Evolutionary conservation across 2,888 invertebrate species (phyloP), one percentile per base, ranked within the genome.

Genomic region (Pristionchus japonicus): DNA sequence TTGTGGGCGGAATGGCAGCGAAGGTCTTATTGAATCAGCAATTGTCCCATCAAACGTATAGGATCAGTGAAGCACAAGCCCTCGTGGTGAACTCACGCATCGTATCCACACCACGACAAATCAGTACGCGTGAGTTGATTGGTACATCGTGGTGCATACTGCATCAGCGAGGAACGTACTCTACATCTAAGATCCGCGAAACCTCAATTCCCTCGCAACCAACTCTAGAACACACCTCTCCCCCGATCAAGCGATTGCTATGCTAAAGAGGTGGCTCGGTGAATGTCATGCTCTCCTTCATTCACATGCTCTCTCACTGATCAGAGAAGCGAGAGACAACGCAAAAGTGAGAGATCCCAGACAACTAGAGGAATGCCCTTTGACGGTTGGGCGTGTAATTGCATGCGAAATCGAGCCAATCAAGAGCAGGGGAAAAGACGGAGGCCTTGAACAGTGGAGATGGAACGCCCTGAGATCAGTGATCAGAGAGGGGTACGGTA

Each of bases 341-440:
- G 34, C 15, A 7, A 67, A 9, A 31, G 34, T 6, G 34, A 67
- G 64, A 67, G 64, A 67, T 67, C 3, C 3, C 31, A 67, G 64
- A 17, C 15, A 67, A 67, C 31, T 31, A 31, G 64, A 67, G 31
- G 64, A 34, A 37, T 74, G 74, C 74, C 74, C 74, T 74, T 74
- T 74, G 40, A 37, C 74, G 57, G 74, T n/a, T n/a, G n/a, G n/a
- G n/a, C n/a, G n/a, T 1, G 37, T 74, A 74, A 74, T 74, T 74
- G 40, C 74, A 74, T 40, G 74, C 37, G 74, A 74, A 74, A 74
- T 74, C 74, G 74, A 74, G 74, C 23, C 37, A 74, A 74, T 74
- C 40, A 40, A 74, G 40, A 40, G 40, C 31, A 17, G 13, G 4
- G 23, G 31, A 27, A 67, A 67, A 67, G 64, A 67, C 57, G 23